A percentile compares a stretch with the other conserved stretches of the same genome.
Conservation (phyloP, 2,113 vertebrate species). For the Erinaceus europaeus region DNA sequence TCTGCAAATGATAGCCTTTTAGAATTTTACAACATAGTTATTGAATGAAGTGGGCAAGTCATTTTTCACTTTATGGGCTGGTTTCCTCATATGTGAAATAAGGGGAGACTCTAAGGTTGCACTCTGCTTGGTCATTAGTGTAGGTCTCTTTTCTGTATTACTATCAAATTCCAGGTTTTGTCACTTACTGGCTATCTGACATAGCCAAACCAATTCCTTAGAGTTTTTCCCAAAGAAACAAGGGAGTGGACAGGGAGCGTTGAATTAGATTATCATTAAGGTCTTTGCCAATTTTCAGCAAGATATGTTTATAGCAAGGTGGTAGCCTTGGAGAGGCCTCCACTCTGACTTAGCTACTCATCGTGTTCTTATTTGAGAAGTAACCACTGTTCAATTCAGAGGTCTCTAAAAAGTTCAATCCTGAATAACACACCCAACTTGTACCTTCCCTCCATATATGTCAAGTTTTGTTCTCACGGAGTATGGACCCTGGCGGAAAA, state of each 20-base stretch:
- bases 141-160: background rate
- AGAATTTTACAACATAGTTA: background rate
- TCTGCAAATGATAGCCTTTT: background rate
- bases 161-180: background rate
- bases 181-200: background rate
- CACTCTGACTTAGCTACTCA: background rate
- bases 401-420: background rate
- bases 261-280: background rate
- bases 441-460: background rate
- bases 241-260: background rate
- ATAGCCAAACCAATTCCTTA: background rate
- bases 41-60: background rate
- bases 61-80: background rate
- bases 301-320: slow-evolving; percentile 17
- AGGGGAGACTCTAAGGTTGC: background rate
- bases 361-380: slow-evolving; percentile 22
- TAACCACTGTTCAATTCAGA: slow-evolving; percentile 25
- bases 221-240: background rate
- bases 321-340: background rate
- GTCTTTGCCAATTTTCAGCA: slow-evolving; percentile 42
- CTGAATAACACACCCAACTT: background rate
- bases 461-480: slow-evolving; percentile 8
- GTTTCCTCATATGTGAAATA: slow-evolving; percentile 19
- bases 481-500: slow-evolving; percentile 8
- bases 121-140: background rate